These are phyloP conservation scores for Augochlora pura DNA, from an alignment of 1,140 invertebrate genomes.

Conservation along the genomic window DNA sequence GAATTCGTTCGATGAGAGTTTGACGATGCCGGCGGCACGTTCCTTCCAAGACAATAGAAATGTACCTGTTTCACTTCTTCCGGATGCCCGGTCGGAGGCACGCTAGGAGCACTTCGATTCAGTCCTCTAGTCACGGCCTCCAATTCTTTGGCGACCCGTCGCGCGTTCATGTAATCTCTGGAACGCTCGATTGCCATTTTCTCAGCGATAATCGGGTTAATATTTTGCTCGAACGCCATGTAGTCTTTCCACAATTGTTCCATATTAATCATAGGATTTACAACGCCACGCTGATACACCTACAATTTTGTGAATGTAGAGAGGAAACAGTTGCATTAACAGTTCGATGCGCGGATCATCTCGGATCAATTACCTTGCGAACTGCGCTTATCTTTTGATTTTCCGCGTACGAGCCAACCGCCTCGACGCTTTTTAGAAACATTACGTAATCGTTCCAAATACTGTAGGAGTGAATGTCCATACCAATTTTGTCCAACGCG, in stretches of 20 bases:
- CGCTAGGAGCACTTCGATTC: conserved; percentile 95
- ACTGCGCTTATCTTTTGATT: conserved; percentile 99
- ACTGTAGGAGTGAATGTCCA: conserved; percentile 97
- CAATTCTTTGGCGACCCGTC: conserved; percentile 97
- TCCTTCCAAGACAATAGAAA: background rate
- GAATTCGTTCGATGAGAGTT: no score
- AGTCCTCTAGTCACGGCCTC: conserved; percentile 96
- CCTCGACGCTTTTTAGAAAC: conserved; percentile 98
- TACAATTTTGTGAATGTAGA: conserved; percentile 67
- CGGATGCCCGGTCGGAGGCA: conserved; percentile 93
- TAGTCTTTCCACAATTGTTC: conserved; percentile 99
- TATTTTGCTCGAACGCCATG: conserved; percentile 95
- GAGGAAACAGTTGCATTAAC: no score
- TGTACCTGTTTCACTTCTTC: conserved; percentile 96
- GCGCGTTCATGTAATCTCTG: conserved; percentile 98
- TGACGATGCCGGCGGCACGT: no score
- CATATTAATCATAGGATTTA: conserved; percentile 98
- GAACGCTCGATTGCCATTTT: conserved; percentile 95
- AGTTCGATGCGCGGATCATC: no score
- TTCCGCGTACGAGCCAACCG: conserved; percentile 98
- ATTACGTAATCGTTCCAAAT: conserved; percentile 99
- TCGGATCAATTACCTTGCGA: conserved; percentile 86
- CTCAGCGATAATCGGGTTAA: conserved; percentile 97
- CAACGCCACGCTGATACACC: conserved; percentile 96
- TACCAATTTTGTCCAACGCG: conserved; percentile 98